Evolutionary conservation across 2,888 invertebrate species (phyloP), one percentile per base, ranked within the genome.

Genomic region (Drosophila mettleri): DNA sequence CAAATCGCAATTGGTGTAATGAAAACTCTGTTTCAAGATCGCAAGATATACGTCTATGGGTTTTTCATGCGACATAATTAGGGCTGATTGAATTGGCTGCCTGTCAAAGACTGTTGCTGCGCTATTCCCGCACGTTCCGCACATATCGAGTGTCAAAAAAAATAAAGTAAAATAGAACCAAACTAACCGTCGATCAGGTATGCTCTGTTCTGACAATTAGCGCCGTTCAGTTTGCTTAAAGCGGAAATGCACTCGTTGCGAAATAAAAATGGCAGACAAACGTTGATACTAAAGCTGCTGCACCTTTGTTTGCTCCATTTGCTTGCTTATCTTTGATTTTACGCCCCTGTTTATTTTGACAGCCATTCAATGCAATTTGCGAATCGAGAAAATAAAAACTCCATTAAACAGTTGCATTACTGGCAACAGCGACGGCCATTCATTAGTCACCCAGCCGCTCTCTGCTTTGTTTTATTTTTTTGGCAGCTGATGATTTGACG

Each of bases 61-160:
- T 20, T 16, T 43, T 49, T 36, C 39, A 52, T 59, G 89, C 79
- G 79, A 84, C 79, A 86, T 90, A 90, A 90, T 90, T 91, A 82
- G 87, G 74, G 63, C 77, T 78, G 90, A 82, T 83, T 83, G 73
- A 72, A 77, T 79, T 82, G 51, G 38, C 53, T 45, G 58, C 60
- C 64, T 59, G 74, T 69, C 65, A 53, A 77, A 74, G 74, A 76
- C 86, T 87, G 79, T 69, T 69, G 70, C 46, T 45, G 39, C 39
- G 18, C 29, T 45, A 51, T 52, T 43, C 34, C 48, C 55, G 62
- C 52, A 70, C 70, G 58, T 60, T 59, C 48, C 24, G 36, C 38
- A 16, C 69, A 72, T 89, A 90, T 90, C 85, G 57, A 63, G 79
- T 88, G 85, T 73, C 89, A 79, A 65, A 16, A 24, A 5, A 24